Evolutionary conservation across 1,140 invertebrate species (phyloP).

Genomic region (Meloidogyne exigua): DNA sequence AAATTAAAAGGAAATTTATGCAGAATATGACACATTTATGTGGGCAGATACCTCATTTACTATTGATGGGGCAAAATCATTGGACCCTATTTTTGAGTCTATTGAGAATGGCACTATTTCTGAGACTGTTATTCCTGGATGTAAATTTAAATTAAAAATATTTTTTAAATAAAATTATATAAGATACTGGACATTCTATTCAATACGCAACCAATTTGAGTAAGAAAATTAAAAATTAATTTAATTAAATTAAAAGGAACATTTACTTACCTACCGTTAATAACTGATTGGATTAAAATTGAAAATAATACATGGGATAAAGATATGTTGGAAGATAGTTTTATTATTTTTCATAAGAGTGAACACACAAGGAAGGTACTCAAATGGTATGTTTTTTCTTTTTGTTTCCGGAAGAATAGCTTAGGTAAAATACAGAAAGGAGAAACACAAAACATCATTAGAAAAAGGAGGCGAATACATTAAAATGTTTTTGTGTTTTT

Average conservation of each 20-base stretch:
- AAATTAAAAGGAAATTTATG: not conserved
- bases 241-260: not conserved
- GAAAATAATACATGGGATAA: not conserved
- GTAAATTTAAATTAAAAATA: not conserved
- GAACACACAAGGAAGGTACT: not conserved
- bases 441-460: no score
- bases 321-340: not conserved
- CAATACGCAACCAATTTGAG: not conserved
- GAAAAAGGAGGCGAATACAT: no score
- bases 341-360: constrained; percentile 5
- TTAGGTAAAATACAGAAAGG: no score
- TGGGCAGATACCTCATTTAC: not conserved
- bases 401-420: no score
- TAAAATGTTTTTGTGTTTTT: no score
- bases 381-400: not conserved
- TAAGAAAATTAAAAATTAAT: not conserved
- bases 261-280: not conserved
- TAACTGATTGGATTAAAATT: not conserved
- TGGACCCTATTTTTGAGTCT: not conserved
- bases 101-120: not conserved
- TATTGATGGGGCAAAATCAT: not conserved
- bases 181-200: not conserved
- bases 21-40: not conserved
- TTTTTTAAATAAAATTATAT: not conserved
- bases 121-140: not conserved